Base-by-base conservation (phyloP, 2,113 vertebrate species). In the Eulemur rufifrons region DNA sequence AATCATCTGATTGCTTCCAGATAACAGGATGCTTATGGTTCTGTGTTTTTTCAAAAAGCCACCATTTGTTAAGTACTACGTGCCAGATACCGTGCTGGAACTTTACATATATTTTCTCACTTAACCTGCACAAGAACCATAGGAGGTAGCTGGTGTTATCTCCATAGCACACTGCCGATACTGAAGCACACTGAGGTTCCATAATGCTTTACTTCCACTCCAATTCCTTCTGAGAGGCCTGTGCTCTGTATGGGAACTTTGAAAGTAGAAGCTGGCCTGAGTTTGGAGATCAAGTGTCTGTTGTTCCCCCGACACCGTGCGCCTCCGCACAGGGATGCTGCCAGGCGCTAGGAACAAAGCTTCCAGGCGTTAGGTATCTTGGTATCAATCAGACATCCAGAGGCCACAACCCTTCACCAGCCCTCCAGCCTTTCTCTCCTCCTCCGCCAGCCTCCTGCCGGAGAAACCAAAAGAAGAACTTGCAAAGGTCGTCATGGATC, bases 391-490 rank as follows among this genome's bases (percentile, higher is more conserved):
- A 68, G 45, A n/a, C 61, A 39, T 5, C 15, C 82, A 54, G 6
- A 45, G 73, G 64, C 8, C 8, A 59, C 59, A 78, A 23, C 29
- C 69, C 21, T 12, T 66, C 45, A 81, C 2, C 25, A 45, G 71
- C 34, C 37, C 45, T 54, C 64, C 52, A 12, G 10, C 14, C 29
- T 52, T 66, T 25, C 8, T 3, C 29, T 94, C 61, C 63, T 23
- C 18, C 86, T 32, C n/a, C 50, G 0, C 52, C 64, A 66, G 27
- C 59, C 83, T 82, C 85, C 52, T 73, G 42, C 1, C 25, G 56
- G 74, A 84, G 93, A 82, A 95, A 96, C 89, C 92, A 95, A 95
- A 97, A 98, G 96, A 87, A 97, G 97, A 97, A 97, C 89, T 93
- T 47, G 1, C 14, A 15, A 5, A 45, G 27, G 29, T 27, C 12